These are phyloP conservation scores for Lindbergichthys nudifrons DNA, from an alignment of 2,797 vertebrate species.

Conservation along the genomic window DNA sequence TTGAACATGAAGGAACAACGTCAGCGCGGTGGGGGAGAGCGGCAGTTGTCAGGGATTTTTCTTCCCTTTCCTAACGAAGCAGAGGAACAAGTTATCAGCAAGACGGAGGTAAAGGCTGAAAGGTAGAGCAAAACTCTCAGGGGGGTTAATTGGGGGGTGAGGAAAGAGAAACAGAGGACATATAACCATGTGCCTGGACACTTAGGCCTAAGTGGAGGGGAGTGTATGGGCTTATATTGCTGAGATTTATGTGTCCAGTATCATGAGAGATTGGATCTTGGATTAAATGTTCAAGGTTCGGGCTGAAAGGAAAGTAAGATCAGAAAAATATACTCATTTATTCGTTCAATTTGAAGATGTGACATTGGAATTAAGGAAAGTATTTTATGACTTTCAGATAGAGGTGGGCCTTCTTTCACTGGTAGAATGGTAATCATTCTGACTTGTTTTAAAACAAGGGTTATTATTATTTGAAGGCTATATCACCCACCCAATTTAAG, in stretches of 20 bases:
- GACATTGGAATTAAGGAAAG: not conserved
- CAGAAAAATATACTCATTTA: not conserved
- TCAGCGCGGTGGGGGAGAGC: constrained; percentile 14
- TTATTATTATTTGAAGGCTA: no score
- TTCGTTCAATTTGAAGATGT: not conserved
- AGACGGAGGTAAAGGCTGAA: constrained; percentile 24
- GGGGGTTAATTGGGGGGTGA: constrained; percentile 39
- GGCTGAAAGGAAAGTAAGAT: constrained; percentile 13
- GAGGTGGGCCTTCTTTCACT: no score
- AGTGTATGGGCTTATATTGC: constrained; percentile 35
- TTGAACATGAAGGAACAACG: constrained; percentile 16
- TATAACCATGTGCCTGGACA: constrained; percentile 10
- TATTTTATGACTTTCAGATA: not conserved
- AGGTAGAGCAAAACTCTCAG: constrained; percentile 30
- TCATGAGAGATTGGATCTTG: constrained; percentile 4
- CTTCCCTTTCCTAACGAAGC: constrained; percentile 7
- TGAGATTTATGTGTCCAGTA: constrained; percentile 32
- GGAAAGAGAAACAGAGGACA: constrained; percentile 10
- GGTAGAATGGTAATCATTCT: no score
- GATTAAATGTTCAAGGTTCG: constrained; percentile 21
- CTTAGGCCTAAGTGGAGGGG: constrained; percentile 37
- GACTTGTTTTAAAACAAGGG: no score
- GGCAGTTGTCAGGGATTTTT: constrained; percentile 4
- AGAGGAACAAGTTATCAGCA: constrained; percentile 36
- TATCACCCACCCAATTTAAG: no score